These are phyloP conservation scores for Aphaenogaster rudis DNA, from an alignment of 1,140 invertebrate genomes.

Conservation along the genomic window DNA sequence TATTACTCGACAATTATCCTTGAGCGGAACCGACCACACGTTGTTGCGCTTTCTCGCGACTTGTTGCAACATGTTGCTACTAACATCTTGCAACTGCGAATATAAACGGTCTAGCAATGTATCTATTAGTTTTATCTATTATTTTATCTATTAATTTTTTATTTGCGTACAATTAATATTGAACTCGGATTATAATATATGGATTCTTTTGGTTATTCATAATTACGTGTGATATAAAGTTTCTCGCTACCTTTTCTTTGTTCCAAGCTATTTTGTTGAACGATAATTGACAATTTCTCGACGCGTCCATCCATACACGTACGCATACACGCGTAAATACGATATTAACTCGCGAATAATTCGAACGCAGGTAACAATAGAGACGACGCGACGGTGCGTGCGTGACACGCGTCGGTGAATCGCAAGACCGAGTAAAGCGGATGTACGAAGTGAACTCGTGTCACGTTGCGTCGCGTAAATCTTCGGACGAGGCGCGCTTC, in stretches of 20 bases:
- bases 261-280: not conserved
- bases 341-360: not conserved
- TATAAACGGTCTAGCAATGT: not conserved
- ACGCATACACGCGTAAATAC: not conserved
- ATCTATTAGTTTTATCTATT: not conserved
- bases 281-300: not conserved
- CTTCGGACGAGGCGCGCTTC: constrained; percentile 48
- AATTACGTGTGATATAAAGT: not conserved
- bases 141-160: not conserved
- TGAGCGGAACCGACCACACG: not conserved
- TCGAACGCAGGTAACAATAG: constrained; percentile 17
- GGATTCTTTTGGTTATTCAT: not conserved
- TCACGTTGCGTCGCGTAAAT: constrained; percentile 56
- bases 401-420: constrained; percentile 5
- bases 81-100: not conserved
- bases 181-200: not conserved
- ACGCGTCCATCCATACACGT: not conserved
- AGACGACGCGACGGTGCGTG: not conserved
- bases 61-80: not conserved
- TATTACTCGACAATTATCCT: constrained; percentile 3
- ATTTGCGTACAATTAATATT: constrained; percentile 1
- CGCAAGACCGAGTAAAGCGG: constrained; percentile 27
- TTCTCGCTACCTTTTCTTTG: not conserved
- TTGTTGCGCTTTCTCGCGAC: not conserved
- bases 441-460: constrained; percentile 14